These are phyloP conservation scores for Hycleus cichorii DNA, from an alignment of 1,140 invertebrate genomes.

Conservation along the genomic window DNA sequence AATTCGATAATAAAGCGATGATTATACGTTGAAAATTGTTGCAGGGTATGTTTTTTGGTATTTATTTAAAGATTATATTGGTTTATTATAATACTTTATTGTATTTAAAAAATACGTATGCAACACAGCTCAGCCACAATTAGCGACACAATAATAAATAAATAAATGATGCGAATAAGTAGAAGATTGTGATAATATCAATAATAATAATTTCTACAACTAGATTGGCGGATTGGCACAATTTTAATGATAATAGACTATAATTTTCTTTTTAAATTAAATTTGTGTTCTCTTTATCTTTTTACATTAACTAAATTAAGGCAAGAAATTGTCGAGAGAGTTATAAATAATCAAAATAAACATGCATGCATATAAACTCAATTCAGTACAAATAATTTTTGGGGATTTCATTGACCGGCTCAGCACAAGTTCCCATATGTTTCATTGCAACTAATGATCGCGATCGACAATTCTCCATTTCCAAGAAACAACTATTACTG, in stretches of 20 bases:
- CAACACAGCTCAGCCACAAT: constrained; percentile 11
- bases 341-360: neutral
- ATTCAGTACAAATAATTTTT: constrained; percentile 62
- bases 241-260: neutral
- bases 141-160: constrained; percentile 8
- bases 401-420: constrained; percentile 54
- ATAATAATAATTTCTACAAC: no score
- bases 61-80: no score
- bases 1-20: no score
- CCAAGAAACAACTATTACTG: constrained; percentile 86
- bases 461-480: constrained; percentile 81
- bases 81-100: no score
- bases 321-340: constrained; percentile 7
- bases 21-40: no score
- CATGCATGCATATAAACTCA: no score
- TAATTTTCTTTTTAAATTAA: constrained; percentile 1
- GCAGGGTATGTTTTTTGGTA: no score
- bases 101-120: constrained; percentile 3
- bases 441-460: constrained; percentile 57
- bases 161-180: constrained; percentile 4
- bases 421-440: constrained; percentile 61
- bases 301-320: neutral
- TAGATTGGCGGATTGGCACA: no score
- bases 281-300: neutral
- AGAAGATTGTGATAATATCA: neutral